Conservation (phyloP, 2,888 invertebrate species). For the Drosophila austrosaltans region DNA sequence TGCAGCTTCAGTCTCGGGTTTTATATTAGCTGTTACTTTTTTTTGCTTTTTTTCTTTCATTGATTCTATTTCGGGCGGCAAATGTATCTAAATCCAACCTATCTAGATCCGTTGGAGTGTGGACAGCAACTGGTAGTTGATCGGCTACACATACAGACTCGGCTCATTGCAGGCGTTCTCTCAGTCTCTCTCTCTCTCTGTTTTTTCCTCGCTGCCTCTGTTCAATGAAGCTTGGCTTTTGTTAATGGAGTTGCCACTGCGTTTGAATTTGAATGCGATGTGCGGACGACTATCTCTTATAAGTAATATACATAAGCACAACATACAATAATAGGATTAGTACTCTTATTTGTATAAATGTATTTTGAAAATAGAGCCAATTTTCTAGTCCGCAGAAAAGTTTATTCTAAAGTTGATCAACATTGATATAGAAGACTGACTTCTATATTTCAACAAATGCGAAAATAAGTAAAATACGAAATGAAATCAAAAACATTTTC, state of each 20-base stretch:
- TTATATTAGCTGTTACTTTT: constrained; percentile 25
- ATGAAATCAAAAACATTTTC: no score
- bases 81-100: constrained; percentile 65
- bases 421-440: no score
- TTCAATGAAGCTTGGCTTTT: constrained; percentile 72
- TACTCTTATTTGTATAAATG: neutral
- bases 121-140: constrained; percentile 65
- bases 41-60: constrained; percentile 34
- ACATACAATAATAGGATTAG: neutral
- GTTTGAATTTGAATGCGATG: constrained; percentile 17
- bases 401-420: no score
- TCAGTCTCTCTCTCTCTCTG: constrained; percentile 36
- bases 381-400: no score
- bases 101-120: constrained; percentile 62
- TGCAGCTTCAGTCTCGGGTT: constrained; percentile 24
- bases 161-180: constrained; percentile 52
- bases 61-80: constrained; percentile 47
- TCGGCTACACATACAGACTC: neutral
- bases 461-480: no score
- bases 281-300: neutral
- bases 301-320: no score
- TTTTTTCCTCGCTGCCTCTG: constrained; percentile 43
- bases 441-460: no score
- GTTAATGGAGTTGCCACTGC: constrained; percentile 60
- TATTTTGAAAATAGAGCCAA: no score